Base-by-base conservation (phyloP, 2,113 vertebrate species). In the Oncorhynchus masou region DNA sequence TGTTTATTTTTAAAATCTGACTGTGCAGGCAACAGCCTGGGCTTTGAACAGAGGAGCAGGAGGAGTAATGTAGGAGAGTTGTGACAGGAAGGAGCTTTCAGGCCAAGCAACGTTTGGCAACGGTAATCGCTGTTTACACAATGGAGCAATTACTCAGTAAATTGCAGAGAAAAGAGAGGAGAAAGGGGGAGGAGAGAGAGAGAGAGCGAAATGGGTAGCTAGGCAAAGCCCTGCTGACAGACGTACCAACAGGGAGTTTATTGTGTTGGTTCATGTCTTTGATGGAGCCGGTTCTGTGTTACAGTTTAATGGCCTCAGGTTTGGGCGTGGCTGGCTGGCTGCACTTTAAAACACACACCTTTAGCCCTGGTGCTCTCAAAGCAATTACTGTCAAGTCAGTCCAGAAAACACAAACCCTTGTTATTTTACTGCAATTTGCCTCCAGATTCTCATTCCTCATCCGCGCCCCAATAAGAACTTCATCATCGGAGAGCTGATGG, bases 91-190 rank as follows among this genome's bases (percentile, higher is more conserved):
- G 75, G 66, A 19, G 29, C 81, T 80, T 74, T 73, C 71, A 86
- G 85, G 49, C 77, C 22, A 49, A 4, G 5, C 48, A 3, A 16
- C 22, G 15, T 71, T 79, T 70, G 9, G 71, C 77, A 77, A 68
- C 77, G 73, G 82, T 87, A 89, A 92, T 90, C 77, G 81, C 81
- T 90, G 89, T 90, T 90, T 90, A 88, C 88, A 91, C 85, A 85
- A 89, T 84, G 79, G 75, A 80, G 71, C 85, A 89, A 92, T 90
- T 90, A 88, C 82, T 68, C 70, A 2, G 82, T 79, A 88, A 81
- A 80, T 62, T 76, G 59, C 67, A 86, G 79, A 54, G 11, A 5
- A 22, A 20, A 6, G 22, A 29, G 79, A 45, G 31, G n/a, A 62
- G 3, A 9, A 6, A 5, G 54, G 51, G 20, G 66, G 75, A 65